Conservation (phyloP, 2,888 invertebrate genomes). For the Blera fallax region DNA sequence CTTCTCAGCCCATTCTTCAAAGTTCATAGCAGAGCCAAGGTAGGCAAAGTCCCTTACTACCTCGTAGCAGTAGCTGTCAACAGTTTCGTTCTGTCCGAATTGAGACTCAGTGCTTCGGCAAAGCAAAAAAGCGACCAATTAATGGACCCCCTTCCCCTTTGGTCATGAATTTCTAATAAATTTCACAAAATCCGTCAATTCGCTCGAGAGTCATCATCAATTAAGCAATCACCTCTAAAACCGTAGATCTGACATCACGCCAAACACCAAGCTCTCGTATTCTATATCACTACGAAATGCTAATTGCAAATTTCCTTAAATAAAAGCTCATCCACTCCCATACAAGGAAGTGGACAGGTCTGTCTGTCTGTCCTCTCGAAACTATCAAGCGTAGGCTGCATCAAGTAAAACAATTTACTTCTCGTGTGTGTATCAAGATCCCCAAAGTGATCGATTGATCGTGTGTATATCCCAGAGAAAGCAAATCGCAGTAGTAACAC, state of each 20-base stretch:
- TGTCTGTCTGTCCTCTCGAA: not conserved
- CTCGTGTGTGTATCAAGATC: not conserved
- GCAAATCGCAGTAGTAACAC: constrained; percentile 13
- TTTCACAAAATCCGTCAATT: not conserved
- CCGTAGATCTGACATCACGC: constrained; percentile 9
- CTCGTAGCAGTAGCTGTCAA: too few relatives aligned
- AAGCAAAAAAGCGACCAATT: too few relatives aligned
- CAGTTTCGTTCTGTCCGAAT: too few relatives aligned
- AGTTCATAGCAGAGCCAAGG: too few relatives aligned
- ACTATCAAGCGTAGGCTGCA: constrained; percentile 6
- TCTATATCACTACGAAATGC: not conserved
- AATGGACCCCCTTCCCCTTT: too few relatives aligned
- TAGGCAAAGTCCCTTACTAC: too few relatives aligned
- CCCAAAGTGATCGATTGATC: constrained; percentile 14
- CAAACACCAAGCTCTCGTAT: not conserved
- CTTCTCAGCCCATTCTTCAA: too few relatives aligned
- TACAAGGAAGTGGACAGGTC: constrained; percentile 11
- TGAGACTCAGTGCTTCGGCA: too few relatives aligned
- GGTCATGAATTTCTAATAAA: too few relatives aligned
- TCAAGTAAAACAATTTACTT: not conserved
- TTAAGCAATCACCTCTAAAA: not conserved
- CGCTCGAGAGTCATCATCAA: not conserved
- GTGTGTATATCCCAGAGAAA: constrained; percentile 19
- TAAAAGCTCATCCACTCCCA: not conserved
- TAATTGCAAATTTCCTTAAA: constrained; percentile 4